Evolutionary conservation across 2,797 vertebrate species (phyloP).

Genomic region (Channa striata): DNA sequence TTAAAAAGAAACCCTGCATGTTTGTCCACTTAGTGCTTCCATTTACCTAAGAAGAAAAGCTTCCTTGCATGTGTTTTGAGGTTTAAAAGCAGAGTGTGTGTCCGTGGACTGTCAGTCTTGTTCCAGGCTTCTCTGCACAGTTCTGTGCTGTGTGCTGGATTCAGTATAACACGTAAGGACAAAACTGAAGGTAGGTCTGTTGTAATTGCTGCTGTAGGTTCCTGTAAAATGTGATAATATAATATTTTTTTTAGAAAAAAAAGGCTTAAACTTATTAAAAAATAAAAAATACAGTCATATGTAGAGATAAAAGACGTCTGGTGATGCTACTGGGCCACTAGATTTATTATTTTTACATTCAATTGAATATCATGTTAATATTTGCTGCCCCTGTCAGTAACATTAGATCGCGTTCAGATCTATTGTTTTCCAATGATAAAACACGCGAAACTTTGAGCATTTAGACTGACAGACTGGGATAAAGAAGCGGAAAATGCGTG

Average conservation of each 20-base stretch:
- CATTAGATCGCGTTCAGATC: neutral
- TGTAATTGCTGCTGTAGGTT: neutral
- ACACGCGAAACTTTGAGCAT: neutral
- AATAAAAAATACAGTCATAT: too few relatives aligned
- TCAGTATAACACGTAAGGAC: slow-evolving; percentile 16
- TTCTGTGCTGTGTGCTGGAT: slow-evolving; percentile 31
- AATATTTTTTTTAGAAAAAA: too few relatives aligned
- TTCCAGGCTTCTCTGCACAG: slow-evolving; percentile 14
- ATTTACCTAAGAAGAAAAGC: slow-evolving; percentile 4
- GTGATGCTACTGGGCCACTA: too few relatives aligned
- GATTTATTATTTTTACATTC: neutral
- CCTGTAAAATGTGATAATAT: too few relatives aligned
- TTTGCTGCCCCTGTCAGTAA: slow-evolving; percentile 6
- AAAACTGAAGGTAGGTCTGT: slow-evolving; percentile 49
- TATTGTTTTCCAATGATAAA: slow-evolving; percentile 17
- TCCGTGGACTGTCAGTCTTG: slow-evolving; percentile 23
- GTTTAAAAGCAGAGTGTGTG: slow-evolving; percentile 31
- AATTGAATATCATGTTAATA: neutral
- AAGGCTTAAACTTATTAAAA: too few relatives aligned
- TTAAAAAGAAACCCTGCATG: neutral
- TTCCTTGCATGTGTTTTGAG: slow-evolving; percentile 25
- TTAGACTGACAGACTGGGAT: neutral
- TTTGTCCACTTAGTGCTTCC: slow-evolving; percentile 22
- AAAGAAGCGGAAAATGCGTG: too few relatives aligned
- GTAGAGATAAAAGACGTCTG: neutral